phyloP scores from a whole-genome alignment of 2,113 vertebrate genomes.

The Anser brachyrhynchus region DNA sequence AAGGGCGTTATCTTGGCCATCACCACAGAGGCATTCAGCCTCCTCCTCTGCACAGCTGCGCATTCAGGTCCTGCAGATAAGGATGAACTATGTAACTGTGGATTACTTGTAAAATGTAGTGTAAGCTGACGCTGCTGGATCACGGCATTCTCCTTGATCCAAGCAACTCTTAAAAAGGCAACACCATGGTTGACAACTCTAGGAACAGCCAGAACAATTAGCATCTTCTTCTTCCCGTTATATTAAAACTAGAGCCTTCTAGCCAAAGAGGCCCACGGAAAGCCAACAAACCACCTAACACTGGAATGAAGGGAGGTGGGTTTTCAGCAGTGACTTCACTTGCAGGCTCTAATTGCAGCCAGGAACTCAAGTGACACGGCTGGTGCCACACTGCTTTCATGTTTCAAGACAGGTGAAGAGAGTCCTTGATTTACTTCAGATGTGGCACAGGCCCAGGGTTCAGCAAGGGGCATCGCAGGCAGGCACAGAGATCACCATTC shows the following conservation, averaged over 20 bases:
- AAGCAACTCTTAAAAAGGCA: background rate
- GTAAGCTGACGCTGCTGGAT: background rate
- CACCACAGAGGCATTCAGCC: background rate
- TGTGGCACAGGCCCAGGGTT: fast-evolving
- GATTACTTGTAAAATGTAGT: background rate
- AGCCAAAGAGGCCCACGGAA: background rate
- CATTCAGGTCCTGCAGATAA: background rate
- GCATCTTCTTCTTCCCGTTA: background rate
- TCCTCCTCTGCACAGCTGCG: background rate
- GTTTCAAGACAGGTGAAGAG: background rate
- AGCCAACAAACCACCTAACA: background rate
- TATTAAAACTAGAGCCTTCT: background rate
- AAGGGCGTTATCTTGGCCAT: background rate
- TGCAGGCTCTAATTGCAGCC: background rate
- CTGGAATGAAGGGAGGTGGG: background rate
- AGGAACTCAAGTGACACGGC: background rate
- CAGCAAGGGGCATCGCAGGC: background rate
- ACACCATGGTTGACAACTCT: background rate
- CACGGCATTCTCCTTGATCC: background rate
- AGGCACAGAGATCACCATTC: background rate
- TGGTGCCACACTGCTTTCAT: fast-evolving
- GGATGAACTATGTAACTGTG: background rate
- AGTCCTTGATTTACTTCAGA: background rate
- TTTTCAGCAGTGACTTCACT: background rate
- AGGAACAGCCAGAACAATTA: background rate